phyloP scores from a whole-genome alignment of 1,140 invertebrate genomes.

The Plectus sambesii region DNA sequence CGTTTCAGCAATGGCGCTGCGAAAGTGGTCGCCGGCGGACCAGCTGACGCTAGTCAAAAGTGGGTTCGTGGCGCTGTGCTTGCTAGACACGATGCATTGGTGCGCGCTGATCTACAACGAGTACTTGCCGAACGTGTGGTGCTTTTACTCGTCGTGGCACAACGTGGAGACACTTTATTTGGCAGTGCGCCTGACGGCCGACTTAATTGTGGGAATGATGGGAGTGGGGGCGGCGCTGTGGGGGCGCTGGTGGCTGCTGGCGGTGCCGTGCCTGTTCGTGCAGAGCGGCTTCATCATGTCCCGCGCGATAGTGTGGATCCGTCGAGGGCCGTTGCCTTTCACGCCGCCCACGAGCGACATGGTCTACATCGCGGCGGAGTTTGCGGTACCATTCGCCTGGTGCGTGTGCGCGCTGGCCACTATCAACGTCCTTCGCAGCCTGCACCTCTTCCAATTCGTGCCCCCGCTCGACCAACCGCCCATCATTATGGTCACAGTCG shows the following conservation, averaged over 20 bases:
- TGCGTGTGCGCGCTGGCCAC: no score
- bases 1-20: no score
- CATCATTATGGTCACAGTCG: constrained; percentile 24
- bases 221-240: constrained; percentile 29
- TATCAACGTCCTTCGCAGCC: no score
- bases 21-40: no score
- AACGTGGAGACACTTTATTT: constrained; percentile 20
- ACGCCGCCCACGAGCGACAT: no score
- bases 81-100: constrained; percentile 27
- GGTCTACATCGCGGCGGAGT: no score
- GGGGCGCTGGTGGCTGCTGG: constrained; percentile 22
- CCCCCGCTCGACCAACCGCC: constrained; percentile 25
- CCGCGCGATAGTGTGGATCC: no score
- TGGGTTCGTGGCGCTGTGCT: constrained; percentile 18
- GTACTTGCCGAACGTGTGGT: constrained; percentile 21
- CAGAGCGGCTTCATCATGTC: constrained; percentile 22
- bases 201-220: constrained; percentile 25
- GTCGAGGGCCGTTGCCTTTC: no score
- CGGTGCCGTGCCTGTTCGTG: constrained; percentile 20
- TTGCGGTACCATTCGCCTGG: no score
- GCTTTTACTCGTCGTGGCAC: constrained; percentile 20
- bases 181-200: constrained; percentile 21
- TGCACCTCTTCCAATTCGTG: no score
- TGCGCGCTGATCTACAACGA: constrained; percentile 21
- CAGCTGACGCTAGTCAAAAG: no score